Base-by-base conservation (phyloP, 2,797 vertebrate genomes). In the Poeciliopsis paucimaculata region DNA sequence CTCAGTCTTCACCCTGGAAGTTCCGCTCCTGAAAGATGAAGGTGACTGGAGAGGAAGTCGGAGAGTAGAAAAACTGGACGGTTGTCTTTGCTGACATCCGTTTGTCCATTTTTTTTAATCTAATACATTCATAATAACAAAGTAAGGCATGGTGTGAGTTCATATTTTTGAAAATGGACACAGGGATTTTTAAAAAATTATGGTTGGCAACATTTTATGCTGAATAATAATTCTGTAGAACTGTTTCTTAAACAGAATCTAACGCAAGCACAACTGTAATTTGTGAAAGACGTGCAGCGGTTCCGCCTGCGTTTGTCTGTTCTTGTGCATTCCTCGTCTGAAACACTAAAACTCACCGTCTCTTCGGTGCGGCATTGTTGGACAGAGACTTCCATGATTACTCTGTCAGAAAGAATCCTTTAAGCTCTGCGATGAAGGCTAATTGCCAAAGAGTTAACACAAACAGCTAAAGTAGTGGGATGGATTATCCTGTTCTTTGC, bases 11-110 rank as follows among this genome's bases (percentile, higher is more conserved):
- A 71, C 68, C 41, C 68, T 45, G 68, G 41, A 93, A 95, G 94
- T 95, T 96, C 90, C 90, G 91, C 15, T 90, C 91, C 55, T 95
- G 93, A 81, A 95, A 95, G 90, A 86, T 94, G 89, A 88, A 80
- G 85, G 77, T 95, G 88, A 51, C 95, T 55, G 93, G 93, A 34
- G 94, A 91, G 86, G 87, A 90, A 23, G 83, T 80, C 43, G 90
- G 90, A 41, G 95, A 95, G 0, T 94, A 95, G 16, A 75, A 91
- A 20, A 71, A 84, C 18, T 90, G 73, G 70, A 95, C 91, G 39
- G 93, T 95, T 90, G 92, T 95, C 76, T 94, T 34, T 94, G 39
- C 49, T 75, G 73, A 60, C 53, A 26, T 26, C 39, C 36, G 43
- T 43, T 36, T 28, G 13, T 60, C 39, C 43, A 62, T 5, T 5